Percentiles rank a stretch among this genome's conserved stretches.
Conservation (phyloP, 2,797 vertebrate species). For the Melanotaenia pygmaea region DNA sequence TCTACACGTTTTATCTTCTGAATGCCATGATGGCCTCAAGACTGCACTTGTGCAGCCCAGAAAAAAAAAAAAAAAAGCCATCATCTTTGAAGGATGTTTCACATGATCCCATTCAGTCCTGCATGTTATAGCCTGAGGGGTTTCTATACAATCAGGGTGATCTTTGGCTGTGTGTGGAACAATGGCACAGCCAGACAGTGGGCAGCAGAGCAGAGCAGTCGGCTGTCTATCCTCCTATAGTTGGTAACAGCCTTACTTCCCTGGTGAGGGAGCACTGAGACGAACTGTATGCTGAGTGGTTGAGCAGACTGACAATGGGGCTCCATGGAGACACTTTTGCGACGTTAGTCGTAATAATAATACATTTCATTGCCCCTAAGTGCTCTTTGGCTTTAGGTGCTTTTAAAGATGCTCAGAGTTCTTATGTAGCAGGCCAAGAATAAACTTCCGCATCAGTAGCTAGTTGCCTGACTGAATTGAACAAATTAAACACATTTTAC, state of each 20-base stretch:
- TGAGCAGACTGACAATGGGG: conserved; percentile 41
- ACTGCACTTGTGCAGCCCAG: conserved; percentile 15
- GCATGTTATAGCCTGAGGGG: conserved; percentile 25
- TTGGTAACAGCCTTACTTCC: conserved; percentile 38
- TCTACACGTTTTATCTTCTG: conserved; percentile 32
- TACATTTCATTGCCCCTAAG: conserved; percentile 38
- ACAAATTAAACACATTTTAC: background rate
- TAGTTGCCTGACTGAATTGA: conserved; percentile 13
- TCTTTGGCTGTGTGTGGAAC: conserved; percentile 31
- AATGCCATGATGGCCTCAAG: conserved; percentile 47
- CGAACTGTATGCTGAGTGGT: conserved; percentile 34
- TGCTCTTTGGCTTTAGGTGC: conserved; percentile 35
- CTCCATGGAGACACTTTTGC: conserved; percentile 28
- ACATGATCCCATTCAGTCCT: conserved; percentile 22
- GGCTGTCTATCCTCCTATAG: conserved; percentile 46
- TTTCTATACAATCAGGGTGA: conserved; percentile 29
- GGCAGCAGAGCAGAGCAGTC: conserved; percentile 43
- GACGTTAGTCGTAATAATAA: conserved; percentile 36
- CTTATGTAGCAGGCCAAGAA: conserved; percentile 3
- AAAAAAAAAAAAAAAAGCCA: background rate
- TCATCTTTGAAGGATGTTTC: conserved; percentile 30
- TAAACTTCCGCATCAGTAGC: background rate
- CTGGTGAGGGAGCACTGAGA: conserved; percentile 27
- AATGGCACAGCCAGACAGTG: conserved; percentile 22
- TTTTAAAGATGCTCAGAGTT: conserved; percentile 14